These are phyloP conservation scores for Polypedilum pembai DNA, from an alignment of 1,140 invertebrate genomes.

Conservation along the genomic window DNA sequence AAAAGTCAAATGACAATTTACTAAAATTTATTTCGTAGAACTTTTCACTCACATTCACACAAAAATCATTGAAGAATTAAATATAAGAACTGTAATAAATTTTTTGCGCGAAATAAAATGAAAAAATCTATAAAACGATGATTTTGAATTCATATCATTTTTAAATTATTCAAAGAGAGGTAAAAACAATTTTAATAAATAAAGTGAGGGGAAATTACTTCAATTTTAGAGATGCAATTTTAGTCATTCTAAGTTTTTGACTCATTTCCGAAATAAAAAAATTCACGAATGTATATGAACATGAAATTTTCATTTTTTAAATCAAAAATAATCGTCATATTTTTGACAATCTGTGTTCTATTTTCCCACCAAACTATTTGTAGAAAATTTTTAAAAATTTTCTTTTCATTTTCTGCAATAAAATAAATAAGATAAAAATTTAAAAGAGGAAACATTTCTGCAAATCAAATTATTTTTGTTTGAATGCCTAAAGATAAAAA, in stretches of 20 bases:
- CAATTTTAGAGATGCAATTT: slow-evolving; percentile 23
- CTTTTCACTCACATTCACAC: neutral
- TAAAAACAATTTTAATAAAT: neutral
- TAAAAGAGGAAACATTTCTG: too few species aligned
- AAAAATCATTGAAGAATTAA: neutral
- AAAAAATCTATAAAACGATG: neutral
- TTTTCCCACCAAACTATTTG: too few species aligned
- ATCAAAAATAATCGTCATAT: too few species aligned
- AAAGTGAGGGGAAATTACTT: neutral
- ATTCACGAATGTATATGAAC: neutral
- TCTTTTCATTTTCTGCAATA: too few species aligned
- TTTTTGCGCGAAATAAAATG: too few species aligned
- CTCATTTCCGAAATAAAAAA: neutral
- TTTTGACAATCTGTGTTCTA: too few species aligned
- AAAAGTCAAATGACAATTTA: neutral
- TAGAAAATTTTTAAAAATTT: too few species aligned
- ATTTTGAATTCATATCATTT: slow-evolving; percentile 28
- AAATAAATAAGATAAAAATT: too few species aligned
- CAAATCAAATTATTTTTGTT: too few species aligned
- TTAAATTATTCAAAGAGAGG: neutral
- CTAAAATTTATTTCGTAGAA: neutral
- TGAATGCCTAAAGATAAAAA: too few species aligned
- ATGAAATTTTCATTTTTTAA: too few species aligned
- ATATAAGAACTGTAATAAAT: too few species aligned
- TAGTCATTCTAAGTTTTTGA: slow-evolving; percentile 5